Evolutionary conservation across 2,113 vertebrate genomes (phyloP).

Genomic region (Chloroceryle aenea): DNA sequence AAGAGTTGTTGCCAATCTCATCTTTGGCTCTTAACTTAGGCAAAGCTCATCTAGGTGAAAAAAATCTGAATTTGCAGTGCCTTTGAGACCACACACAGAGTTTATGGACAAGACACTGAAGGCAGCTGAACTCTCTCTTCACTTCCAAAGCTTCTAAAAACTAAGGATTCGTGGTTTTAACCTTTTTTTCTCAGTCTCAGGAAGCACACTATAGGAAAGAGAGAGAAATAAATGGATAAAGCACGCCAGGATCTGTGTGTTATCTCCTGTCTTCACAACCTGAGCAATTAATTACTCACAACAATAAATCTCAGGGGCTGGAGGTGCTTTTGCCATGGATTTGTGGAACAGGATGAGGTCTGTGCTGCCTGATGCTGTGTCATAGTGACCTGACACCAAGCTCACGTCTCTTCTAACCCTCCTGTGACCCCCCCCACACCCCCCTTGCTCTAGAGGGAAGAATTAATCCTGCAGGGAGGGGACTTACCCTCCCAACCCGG

Average conservation of each 20-base stretch:
- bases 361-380: neutral
- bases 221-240: neutral
- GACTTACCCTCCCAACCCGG: neutral
- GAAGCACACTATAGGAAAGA: neutral
- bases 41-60: neutral
- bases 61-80: neutral
- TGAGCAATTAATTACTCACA: neutral
- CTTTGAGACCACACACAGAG: neutral
- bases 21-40: neutral
- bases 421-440: neutral
- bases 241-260: neutral
- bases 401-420: neutral
- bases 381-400: neutral
- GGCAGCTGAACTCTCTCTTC: neutral
- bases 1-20: neutral
- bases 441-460: neutral
- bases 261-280: neutral
- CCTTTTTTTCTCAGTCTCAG: neutral
- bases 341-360: neutral
- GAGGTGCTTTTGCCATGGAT: neutral
- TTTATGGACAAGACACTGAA: neutral
- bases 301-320: neutral
- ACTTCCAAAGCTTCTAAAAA: neutral
- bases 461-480: neutral
- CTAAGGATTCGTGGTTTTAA: neutral